Percentiles rank a stretch among this genome's conserved stretches.
Conservation (phyloP, 2,888 invertebrate species). For the Xanthia togata region DNA sequence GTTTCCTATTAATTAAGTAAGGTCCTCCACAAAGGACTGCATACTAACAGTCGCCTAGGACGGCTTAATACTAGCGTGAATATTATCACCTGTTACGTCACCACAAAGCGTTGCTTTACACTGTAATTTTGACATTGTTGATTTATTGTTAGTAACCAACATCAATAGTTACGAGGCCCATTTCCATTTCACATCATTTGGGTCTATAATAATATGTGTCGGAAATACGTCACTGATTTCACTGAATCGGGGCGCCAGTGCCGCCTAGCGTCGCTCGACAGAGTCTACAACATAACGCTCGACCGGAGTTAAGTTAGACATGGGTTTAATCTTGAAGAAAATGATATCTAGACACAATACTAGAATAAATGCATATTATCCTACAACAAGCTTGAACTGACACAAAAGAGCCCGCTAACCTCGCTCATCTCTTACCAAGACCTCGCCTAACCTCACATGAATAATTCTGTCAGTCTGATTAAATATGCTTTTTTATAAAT, state of each 20-base stretch:
- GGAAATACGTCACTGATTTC: too few relatives aligned
- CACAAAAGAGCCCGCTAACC: background rate
- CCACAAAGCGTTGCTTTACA: background rate
- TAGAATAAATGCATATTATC: background rate
- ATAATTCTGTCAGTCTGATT: slow-evolving; percentile 53
- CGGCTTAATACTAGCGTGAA: background rate
- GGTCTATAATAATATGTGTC: background rate
- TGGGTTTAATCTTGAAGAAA: background rate
- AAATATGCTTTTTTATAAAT: slow-evolving; percentile 65
- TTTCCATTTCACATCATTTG: background rate
- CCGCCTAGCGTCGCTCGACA: too few relatives aligned
- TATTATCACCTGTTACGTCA: slow-evolving; percentile 7
- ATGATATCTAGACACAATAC: background rate
- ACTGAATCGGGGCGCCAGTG: too few relatives aligned
- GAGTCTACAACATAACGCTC: too few relatives aligned
- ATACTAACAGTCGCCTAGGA: background rate
- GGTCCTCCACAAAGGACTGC: slow-evolving; percentile 36
- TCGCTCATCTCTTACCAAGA: slow-evolving; percentile 8
- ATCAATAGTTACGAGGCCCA: background rate
- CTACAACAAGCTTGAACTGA: background rate
- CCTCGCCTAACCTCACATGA: slow-evolving; percentile 39
- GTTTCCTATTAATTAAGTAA: slow-evolving; percentile 49
- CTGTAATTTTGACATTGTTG: background rate
- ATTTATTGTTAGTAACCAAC: background rate
- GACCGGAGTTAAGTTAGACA: too few relatives aligned